Percentiles rank a stretch among this genome's conserved stretches.
Conservation (phyloP, 2,113 vertebrate species). For the Turdus rufiventris region DNA sequence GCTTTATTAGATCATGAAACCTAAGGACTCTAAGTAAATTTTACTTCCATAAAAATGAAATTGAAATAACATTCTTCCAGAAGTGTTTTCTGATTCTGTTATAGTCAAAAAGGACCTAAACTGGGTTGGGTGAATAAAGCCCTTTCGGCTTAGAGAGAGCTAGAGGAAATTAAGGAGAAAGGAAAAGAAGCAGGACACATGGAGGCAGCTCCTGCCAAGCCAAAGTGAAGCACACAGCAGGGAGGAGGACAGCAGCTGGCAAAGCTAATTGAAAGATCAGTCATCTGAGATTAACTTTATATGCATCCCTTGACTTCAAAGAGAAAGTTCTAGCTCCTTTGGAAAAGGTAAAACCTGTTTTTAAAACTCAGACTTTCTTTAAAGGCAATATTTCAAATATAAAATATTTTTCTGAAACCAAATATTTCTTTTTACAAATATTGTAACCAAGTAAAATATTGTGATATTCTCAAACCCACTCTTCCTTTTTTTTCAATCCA, state of each 20-base stretch:
- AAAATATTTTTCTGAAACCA: neutral
- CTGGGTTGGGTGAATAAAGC: neutral
- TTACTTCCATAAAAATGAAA: neutral
- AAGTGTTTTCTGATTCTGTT: neutral
- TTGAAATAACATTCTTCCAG: neutral
- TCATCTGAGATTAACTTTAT: neutral
- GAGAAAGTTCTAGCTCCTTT: neutral
- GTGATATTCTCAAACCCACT: neutral
- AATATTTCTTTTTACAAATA: neutral
- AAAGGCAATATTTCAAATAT: neutral
- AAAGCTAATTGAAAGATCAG: neutral
- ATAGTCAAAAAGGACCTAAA: neutral
- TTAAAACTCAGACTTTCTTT: neutral
- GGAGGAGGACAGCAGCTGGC: neutral
- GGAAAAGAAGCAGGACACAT: neutral
- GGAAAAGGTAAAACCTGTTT: neutral
- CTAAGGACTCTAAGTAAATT: neutral
- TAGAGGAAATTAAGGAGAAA: neutral
- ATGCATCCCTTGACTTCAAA: neutral
- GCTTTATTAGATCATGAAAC: neutral
- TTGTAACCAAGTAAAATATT: neutral
- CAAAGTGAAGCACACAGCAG: neutral
- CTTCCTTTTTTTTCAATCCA: neutral
- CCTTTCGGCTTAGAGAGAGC: neutral
- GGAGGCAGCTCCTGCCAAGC: neutral